Conservation (phyloP, 2,888 invertebrate genomes). For the Dichetophora obliterata region DNA sequence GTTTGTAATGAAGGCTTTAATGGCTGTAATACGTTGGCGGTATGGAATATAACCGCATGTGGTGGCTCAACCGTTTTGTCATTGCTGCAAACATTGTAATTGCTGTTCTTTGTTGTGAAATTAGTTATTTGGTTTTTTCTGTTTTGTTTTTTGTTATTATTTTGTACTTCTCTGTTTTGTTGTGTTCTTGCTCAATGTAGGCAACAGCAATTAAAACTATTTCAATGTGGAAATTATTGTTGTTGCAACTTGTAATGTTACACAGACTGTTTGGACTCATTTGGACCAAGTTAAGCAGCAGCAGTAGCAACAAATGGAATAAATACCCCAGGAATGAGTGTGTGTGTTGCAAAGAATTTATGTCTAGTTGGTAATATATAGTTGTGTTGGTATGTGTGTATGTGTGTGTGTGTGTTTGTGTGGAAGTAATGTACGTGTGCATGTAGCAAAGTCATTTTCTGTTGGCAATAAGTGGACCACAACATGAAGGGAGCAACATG, state of each 20-base stretch:
- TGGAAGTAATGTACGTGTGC: background rate
- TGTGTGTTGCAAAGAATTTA: background rate
- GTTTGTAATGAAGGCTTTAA: no score
- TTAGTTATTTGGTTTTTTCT: no score
- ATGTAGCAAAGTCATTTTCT: conserved; percentile 16
- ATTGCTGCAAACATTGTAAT: no score
- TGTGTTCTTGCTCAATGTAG: conserved; percentile 1
- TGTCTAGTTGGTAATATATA: background rate
- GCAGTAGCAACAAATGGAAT: background rate
- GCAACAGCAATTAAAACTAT: conserved; percentile 12
- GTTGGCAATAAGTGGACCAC: background rate
- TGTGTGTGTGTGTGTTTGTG: background rate
- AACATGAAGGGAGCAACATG: background rate
- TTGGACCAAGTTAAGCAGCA: background rate
- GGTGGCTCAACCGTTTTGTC: no score
- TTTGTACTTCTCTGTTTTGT: background rate
- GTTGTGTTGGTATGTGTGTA: background rate
- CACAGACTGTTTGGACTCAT: background rate
- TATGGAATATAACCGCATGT: no score
- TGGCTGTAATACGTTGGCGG: no score
- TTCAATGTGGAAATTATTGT: conserved; percentile 4
- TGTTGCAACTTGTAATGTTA: background rate
- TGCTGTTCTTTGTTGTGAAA: no score
- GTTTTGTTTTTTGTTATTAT: no score
- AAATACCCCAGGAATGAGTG: background rate